These are phyloP conservation scores for Drosophila mettleri DNA, from an alignment of 2,888 invertebrate genomes.

Conservation along the genomic window DNA sequence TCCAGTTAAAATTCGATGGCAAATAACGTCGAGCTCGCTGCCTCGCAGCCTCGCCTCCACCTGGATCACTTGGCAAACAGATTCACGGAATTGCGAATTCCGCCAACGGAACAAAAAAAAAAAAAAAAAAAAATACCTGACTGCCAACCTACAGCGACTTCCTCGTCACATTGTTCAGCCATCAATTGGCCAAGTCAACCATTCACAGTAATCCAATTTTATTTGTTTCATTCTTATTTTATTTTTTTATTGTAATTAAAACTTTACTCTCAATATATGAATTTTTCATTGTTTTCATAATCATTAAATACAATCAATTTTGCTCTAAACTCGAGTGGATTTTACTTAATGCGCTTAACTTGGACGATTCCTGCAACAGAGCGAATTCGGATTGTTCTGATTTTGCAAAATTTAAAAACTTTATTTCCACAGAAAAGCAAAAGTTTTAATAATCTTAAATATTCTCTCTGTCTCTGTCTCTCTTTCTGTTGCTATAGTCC, in stretches of 20 bases:
- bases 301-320: no score
- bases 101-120: not conserved
- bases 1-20: conserved; percentile 60
- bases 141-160: not conserved
- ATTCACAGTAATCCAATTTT: not conserved
- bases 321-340: no score
- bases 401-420: not conserved
- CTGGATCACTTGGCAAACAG: not conserved
- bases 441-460: no score
- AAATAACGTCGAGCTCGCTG: not conserved
- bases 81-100: not conserved
- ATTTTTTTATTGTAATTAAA: not conserved
- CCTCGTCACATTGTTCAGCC: not conserved
- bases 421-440: no score
- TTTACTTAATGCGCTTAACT: not conserved
- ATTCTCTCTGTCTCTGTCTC: not conserved
- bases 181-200: not conserved
- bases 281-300: not conserved
- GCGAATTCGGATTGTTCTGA: not conserved
- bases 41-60: not conserved
- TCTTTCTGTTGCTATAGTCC: no score
- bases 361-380: not conserved
- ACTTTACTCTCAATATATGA: not conserved
- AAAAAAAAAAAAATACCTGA: no score
- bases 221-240: no score